Conservation (phyloP, 2,888 invertebrate species). For the Muschampia plurimacula region DNA sequence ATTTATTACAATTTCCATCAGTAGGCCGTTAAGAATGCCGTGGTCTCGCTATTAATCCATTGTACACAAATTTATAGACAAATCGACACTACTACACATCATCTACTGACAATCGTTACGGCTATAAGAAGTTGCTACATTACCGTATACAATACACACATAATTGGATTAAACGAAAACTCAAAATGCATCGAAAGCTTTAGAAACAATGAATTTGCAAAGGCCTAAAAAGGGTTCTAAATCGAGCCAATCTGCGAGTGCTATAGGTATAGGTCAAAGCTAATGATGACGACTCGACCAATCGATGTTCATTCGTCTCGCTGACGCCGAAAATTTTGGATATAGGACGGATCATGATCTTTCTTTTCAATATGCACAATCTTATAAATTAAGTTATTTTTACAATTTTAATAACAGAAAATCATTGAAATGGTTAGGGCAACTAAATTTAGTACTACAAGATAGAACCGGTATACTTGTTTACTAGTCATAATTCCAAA, state of each 20-base stretch:
- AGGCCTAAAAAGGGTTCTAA: background rate
- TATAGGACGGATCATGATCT: conserved; percentile 51
- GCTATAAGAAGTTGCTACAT: background rate
- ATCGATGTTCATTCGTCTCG: conserved; percentile 41
- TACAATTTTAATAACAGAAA: conserved; percentile 10
- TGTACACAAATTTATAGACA: conserved; percentile 16
- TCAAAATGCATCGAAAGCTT: background rate
- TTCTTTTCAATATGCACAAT: conserved; percentile 39
- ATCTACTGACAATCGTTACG: background rate
- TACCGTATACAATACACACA: conserved; percentile 1
- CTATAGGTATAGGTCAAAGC: background rate
- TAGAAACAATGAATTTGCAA: background rate
- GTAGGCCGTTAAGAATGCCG: conserved; percentile 5
- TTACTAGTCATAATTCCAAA: background rate
- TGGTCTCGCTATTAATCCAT: conserved; percentile 18
- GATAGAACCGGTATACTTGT: background rate
- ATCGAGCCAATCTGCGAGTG: conserved; percentile 2
- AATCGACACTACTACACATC: conserved; percentile 3
- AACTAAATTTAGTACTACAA: conserved; percentile 1
- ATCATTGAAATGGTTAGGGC: conserved; percentile 7
- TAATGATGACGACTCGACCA: conserved; percentile 1
- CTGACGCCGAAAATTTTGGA: conserved; percentile 43
- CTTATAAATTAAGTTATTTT: conserved; percentile 30
- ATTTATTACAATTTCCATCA: background rate
- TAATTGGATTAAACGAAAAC: background rate